These are phyloP conservation scores for Archocentrus centrarchus DNA, from an alignment of 2,113 vertebrate species.

Conservation along the genomic window DNA sequence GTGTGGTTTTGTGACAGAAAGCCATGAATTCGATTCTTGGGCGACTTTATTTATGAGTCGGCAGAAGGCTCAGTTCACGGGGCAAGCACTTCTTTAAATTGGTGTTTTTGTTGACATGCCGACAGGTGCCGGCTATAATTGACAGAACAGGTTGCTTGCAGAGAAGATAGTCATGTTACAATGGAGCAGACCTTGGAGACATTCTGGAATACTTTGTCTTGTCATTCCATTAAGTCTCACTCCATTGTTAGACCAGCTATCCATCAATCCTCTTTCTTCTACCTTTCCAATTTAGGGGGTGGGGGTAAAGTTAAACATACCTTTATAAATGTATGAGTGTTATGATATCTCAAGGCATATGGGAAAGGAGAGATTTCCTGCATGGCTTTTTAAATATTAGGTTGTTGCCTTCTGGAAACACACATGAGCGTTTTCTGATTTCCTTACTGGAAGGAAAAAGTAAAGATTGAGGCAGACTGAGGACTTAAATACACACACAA, in stretches of 20 bases:
- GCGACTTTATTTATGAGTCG: background rate
- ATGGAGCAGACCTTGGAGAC: background rate
- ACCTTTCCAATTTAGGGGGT: too few species aligned
- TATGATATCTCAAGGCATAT: too few species aligned
- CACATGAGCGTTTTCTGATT: too few species aligned
- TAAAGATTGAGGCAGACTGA: too few species aligned
- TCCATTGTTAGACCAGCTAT: background rate
- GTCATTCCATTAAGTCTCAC: background rate
- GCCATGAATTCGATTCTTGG: background rate
- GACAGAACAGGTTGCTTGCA: background rate
- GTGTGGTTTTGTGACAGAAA: background rate
- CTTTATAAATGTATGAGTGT: too few species aligned
- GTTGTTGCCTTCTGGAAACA: too few species aligned
- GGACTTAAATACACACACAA: too few species aligned
- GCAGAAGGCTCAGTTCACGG: background rate
- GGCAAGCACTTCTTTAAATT: background rate
- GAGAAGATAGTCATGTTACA: background rate
- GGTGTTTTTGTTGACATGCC: constrained; percentile 4
- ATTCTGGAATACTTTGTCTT: background rate
- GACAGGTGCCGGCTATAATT: background rate
- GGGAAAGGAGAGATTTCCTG: too few species aligned
- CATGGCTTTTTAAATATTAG: too few species aligned
- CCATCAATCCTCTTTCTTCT: background rate
- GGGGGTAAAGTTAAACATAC: too few species aligned
- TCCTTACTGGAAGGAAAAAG: too few species aligned